A percentile compares a stretch with the other conserved stretches of the same genome.
phyloP scores from a whole-genome alignment of 2,888 invertebrate species.

The Tanypteryx hageni region DNA sequence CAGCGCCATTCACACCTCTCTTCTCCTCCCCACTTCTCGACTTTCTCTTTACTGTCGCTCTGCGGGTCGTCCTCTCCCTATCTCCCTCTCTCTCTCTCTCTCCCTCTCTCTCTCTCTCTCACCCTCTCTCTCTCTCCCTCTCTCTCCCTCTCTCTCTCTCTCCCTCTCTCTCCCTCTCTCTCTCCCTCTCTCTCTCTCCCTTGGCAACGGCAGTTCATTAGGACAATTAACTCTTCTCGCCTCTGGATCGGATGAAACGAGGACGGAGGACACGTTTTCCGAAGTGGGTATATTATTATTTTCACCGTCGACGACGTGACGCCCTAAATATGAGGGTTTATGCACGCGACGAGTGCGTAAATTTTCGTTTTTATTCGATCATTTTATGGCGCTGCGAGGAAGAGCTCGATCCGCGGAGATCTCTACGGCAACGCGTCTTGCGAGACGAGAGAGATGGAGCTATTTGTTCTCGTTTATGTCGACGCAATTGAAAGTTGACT shows the following conservation, averaged over 20 bases:
- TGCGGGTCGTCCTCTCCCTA: too few species aligned
- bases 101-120: not conserved
- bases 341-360: not conserved
- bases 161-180: too few species aligned
- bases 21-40: not conserved
- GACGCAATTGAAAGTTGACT: not conserved
- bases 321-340: not conserved
- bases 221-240: constrained; percentile 5
- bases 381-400: not conserved
- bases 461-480: constrained; percentile 5
- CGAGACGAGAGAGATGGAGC: not conserved
- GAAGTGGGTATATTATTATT: not conserved
- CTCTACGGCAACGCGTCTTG: not conserved
- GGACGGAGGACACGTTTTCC: not conserved
- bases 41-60: not conserved
- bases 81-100: too few species aligned
- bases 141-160: too few species aligned
- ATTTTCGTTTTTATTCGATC: not conserved
- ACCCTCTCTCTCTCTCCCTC: not conserved
- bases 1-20: not conserved
- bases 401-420: not conserved
- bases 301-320: not conserved
- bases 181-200: not conserved
- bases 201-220: not conserved
- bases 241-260: not conserved